Evolutionary conservation across 2,888 invertebrate genomes (phyloP), one percentile per base, ranked within the genome.

Genomic region (Scaeva pyrastri): DNA sequence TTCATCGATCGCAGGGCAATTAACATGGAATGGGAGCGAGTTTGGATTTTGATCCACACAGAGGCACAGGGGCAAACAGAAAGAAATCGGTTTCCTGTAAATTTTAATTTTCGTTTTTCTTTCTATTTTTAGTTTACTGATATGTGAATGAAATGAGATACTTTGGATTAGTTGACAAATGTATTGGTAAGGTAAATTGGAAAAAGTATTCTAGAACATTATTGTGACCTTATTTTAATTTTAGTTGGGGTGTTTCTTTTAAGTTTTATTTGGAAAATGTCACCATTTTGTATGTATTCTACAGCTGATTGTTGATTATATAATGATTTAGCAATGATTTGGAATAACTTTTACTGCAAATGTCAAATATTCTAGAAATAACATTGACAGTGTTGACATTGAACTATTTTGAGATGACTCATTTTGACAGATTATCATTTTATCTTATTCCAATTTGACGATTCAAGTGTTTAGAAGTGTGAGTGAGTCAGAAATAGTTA

Each of bases 1-100:
- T 75, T 84, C 71, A 84, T 75, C 64, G 84, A 75, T 80, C 75
- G 75, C 52, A 52, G 52, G 68, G 50, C 84, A 71, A 66, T 84
- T 70, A 74, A 43, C 50, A 41, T 79, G 48, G 74, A 75, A 74
- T 79, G 64, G 52, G 80, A 79, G 84, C 80, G 52, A 75, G 71
- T 80, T 75, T n/a, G 60, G 62, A 66, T 73, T 62, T 80, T 41
- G 19, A n/a, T 16, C 7, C n/a, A n/a, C 45, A n/a, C 8, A 12
- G 39, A 66, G 56, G 36, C 23, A 23, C 21, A 58, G 56, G 36
- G 16, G 23, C 21, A 58, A 10, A 16, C 43, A 12, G 45, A 31
- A 26, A 26, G 8, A 39, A 19, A 39, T n/a, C 23, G n/a, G 23
- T 52, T 80, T 80, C 74, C 74, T 80, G 68, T 50, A 41, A 41